A percentile compares a stretch with the other conserved stretches of the same genome.
phyloP scores from a whole-genome alignment of 2,888 invertebrate genomes.

The Acholoe squamosa region DNA sequence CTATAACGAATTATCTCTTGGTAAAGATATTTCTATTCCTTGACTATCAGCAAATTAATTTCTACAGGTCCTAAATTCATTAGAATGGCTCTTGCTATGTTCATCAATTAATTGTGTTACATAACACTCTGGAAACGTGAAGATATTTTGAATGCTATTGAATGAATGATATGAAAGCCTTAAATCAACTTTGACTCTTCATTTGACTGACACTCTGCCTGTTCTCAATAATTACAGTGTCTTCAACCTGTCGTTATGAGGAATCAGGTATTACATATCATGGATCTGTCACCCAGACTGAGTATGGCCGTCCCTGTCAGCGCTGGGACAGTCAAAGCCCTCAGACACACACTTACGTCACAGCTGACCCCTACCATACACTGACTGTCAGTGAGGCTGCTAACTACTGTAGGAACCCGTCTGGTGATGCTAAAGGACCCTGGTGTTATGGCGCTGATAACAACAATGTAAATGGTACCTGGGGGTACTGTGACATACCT shows the following conservation, averaged over 20 bases:
- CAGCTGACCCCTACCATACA: not conserved
- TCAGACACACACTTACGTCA: not conserved
- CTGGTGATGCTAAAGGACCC: not conserved
- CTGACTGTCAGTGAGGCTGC: not conserved
- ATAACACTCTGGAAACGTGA: too few species aligned
- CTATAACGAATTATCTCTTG: too few species aligned
- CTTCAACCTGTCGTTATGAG: conserved; percentile 39
- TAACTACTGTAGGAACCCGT: conserved; percentile 26
- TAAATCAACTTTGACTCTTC: too few species aligned
- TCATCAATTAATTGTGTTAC: too few species aligned
- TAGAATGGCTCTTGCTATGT: too few species aligned
- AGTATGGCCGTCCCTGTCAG: not conserved
- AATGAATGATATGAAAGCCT: too few species aligned
- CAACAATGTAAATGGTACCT: not conserved
- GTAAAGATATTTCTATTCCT: too few species aligned
- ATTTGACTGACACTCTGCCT: too few species aligned
- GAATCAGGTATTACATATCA: conserved; percentile 12
- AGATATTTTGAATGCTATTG: too few species aligned
- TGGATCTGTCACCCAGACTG: not conserved
- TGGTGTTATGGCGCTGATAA: conserved; percentile 11
- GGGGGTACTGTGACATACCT: conserved; percentile 35
- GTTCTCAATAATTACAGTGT: too few species aligned
- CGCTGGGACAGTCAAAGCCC: conserved; percentile 31
- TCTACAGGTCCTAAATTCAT: too few species aligned
- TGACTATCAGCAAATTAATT: too few species aligned